Percentiles rank a stretch among this genome's conserved stretches.
phyloP scores from a whole-genome alignment of 2,797 vertebrate species.

The Eremophila alpestris region DNA sequence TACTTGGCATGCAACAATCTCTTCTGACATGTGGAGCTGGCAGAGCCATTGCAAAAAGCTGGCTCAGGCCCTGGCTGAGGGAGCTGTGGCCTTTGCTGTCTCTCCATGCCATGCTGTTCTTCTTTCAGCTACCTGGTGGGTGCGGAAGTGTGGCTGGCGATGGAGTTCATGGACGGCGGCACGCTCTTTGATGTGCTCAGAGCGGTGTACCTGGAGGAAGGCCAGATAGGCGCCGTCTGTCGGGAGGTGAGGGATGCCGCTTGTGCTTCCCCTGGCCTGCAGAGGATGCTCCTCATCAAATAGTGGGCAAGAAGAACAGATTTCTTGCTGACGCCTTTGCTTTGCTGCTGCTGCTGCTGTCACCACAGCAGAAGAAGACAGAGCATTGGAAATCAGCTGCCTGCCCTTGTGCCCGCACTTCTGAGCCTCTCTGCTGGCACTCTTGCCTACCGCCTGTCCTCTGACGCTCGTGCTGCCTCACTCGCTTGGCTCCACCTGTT shows the following conservation, averaged over 20 bases:
- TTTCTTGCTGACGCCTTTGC: neutral
- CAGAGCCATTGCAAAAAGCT: no score
- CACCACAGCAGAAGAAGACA: neutral
- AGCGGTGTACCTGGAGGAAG: neutral
- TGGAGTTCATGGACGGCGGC: neutral
- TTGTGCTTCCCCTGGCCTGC: neutral
- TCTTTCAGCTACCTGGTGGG: neutral
- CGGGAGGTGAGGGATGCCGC: neutral
- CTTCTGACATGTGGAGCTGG: neutral
- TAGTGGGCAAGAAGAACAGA: neutral
- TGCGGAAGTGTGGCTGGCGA: neutral
- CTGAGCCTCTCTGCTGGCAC: neutral
- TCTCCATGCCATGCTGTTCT: neutral
- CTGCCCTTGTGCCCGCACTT: neutral
- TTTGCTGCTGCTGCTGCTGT: no score
- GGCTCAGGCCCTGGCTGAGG: no score
- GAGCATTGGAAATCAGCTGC: neutral
- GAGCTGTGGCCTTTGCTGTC: neutral
- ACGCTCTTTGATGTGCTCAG: neutral
- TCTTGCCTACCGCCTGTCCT: neutral
- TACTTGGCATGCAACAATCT: neutral
- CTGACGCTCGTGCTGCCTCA: fast-evolving
- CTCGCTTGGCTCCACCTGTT: neutral
- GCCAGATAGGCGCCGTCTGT: neutral
- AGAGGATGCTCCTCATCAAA: no score